A percentile compares a stretch with the other conserved stretches of the same genome.
Conservation (phyloP, 1,140 invertebrate genomes). For the Hetaerina americana region DNA sequence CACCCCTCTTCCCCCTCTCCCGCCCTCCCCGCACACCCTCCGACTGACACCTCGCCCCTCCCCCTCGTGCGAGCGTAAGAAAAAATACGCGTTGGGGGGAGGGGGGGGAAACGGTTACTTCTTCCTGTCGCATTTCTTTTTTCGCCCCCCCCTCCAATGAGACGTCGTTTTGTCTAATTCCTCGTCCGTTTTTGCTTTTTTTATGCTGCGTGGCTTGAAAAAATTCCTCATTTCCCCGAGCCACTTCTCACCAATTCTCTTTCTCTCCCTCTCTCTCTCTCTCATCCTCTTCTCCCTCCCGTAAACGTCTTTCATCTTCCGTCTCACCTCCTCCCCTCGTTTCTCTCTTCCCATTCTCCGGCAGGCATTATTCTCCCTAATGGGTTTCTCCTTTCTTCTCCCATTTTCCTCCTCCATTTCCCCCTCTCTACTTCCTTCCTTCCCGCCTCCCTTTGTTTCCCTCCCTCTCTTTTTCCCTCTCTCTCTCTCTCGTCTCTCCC, state of each 20-base stretch:
- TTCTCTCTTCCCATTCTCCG: background rate
- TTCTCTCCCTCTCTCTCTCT: background rate
- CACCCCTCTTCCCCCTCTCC: no score
- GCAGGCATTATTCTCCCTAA: background rate
- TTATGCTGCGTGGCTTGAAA: no score
- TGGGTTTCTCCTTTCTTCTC: background rate
- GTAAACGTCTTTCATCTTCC: background rate
- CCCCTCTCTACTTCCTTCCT: background rate
- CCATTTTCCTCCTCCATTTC: background rate
- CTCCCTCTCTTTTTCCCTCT: background rate
- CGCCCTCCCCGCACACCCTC: no score
- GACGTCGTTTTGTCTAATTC: no score
- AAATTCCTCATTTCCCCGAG: background rate
- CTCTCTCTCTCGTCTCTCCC: background rate
- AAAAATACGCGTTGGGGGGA: no score
- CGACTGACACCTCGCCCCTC: no score
- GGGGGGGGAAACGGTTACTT: no score
- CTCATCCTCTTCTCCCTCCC: background rate
- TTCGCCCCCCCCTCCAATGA: no score
- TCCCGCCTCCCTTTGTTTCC: background rate
- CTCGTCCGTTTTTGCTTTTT: no score
- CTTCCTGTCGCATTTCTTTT: no score
- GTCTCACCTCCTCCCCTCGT: background rate
- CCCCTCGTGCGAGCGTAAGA: no score
- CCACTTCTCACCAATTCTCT: background rate